Percentiles rank a stretch among this genome's conserved stretches.
Evolutionary conservation across 2,113 vertebrate species (phyloP).

Genomic region (Nettapus auritus): DNA sequence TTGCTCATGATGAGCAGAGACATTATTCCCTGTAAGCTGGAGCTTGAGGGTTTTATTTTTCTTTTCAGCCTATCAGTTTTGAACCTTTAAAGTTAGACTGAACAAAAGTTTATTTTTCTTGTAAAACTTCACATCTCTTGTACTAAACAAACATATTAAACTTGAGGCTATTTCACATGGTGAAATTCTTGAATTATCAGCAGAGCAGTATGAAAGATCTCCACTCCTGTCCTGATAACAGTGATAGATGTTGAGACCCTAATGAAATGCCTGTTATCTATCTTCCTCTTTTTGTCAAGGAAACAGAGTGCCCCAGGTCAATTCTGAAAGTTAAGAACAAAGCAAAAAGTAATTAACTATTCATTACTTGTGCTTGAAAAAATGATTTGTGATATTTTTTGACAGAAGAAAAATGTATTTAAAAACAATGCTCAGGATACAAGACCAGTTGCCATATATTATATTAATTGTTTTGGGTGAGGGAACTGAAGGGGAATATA

Average conservation of each 20-base stretch:
- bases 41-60: background rate
- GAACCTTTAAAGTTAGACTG: slow-evolving; percentile 8
- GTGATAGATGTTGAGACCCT: slow-evolving; percentile 38
- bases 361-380: background rate
- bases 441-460: background rate
- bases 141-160: slow-evolving; percentile 19
- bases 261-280: slow-evolving; percentile 6
- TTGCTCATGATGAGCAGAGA: background rate
- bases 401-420: background rate
- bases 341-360: slow-evolving; percentile 4
- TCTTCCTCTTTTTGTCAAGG: slow-evolving; percentile 19
- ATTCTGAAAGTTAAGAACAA: background rate
- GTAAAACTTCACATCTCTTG: slow-evolving; percentile 9
- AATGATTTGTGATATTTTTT: background rate
- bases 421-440: background rate
- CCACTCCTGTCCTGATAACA: background rate
- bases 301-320: background rate
- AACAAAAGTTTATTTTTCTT: slow-evolving; percentile 49
- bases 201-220: background rate
- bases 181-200: slow-evolving; percentile 20
- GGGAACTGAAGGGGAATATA: background rate
- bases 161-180: background rate
- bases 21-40: background rate
- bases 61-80: background rate
- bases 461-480: background rate